Evolutionary conservation across 2,797 vertebrate species (phyloP).

Genomic region (Zenarchopterus dispar): DNA sequence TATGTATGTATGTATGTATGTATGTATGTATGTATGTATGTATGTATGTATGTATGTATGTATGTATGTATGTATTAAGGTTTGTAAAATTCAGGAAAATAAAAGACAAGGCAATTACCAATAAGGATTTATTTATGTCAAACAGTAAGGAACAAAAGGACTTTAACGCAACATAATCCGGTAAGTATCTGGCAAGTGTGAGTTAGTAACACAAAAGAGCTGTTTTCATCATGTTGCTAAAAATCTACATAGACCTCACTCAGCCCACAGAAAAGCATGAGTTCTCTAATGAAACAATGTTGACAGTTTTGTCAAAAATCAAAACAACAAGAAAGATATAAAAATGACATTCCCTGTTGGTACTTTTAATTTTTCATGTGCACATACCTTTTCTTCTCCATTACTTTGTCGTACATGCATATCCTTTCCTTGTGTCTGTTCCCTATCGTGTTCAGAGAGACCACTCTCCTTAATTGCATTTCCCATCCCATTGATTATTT

Average conservation of each 20-base stretch:
- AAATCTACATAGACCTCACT: background rate
- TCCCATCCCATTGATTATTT: slow-evolving; percentile 74
- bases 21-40: too few relatives aligned
- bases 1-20: too few relatives aligned
- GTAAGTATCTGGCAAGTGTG: slow-evolving; percentile 28
- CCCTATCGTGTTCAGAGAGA: slow-evolving; percentile 37
- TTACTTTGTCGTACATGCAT: slow-evolving; percentile 6
- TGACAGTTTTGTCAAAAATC: slow-evolving; percentile 11
- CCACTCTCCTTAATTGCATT: slow-evolving; percentile 83
- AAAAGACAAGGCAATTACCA: slow-evolving; percentile 14
- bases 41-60: background rate
- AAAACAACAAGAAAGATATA: background rate
- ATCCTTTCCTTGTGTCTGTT: slow-evolving; percentile 23
- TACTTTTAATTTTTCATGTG: background rate
- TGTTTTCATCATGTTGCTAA: slow-evolving; percentile 15
- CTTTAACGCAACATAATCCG: slow-evolving; percentile 39
- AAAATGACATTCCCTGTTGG: background rate
- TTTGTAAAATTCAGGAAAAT: background rate
- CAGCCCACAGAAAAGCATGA: background rate
- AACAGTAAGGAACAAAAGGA: slow-evolving; percentile 33
- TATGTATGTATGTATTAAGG: too few relatives aligned
- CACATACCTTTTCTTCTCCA: slow-evolving; percentile 18
- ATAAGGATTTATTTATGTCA: slow-evolving; percentile 66
- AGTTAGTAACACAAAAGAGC: slow-evolving; percentile 30
- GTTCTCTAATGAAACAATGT: slow-evolving; percentile 4